Conservation (phyloP, 1,140 invertebrate genomes). For the Chrysomallon squamiferum region DNA sequence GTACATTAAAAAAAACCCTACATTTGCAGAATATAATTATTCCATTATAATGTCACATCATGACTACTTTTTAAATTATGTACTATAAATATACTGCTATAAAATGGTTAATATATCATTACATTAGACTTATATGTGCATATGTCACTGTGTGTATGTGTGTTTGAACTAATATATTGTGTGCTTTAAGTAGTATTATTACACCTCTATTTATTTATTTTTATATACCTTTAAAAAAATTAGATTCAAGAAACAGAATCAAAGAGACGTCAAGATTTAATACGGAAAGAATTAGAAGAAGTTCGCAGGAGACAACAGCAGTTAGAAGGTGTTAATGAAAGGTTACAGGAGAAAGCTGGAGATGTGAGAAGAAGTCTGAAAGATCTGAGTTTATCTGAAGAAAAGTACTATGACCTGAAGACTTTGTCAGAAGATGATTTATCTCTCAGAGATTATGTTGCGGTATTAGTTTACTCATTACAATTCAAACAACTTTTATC, state of each 20-base stretch:
- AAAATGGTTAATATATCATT: too few species aligned
- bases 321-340: conserved; percentile 61
- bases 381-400: conserved; percentile 58
- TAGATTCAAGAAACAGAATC: conserved; percentile 58
- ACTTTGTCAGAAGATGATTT: conserved; percentile 52
- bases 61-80: too few species aligned
- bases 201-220: too few species aligned
- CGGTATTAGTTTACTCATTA: conserved; percentile 42
- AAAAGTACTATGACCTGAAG: conserved; percentile 57
- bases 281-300: conserved; percentile 56
- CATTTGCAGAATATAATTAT: too few species aligned
- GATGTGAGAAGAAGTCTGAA: conserved; percentile 53
- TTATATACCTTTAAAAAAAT: too few species aligned
- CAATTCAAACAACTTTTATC: background rate
- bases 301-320: conserved; percentile 56
- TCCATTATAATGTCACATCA: too few species aligned
- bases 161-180: too few species aligned
- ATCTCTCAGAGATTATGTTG: conserved; percentile 61
- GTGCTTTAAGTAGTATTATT: too few species aligned
- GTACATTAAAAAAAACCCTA: too few species aligned
- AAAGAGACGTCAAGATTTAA: conserved; percentile 53
- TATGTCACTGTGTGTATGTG: too few species aligned
- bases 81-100: too few species aligned
- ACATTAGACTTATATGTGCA: too few species aligned
- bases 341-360: conserved; percentile 57